Evolutionary conservation across 1,140 invertebrate genomes (phyloP).

Genomic region (Temnothorax nylanderi): DNA sequence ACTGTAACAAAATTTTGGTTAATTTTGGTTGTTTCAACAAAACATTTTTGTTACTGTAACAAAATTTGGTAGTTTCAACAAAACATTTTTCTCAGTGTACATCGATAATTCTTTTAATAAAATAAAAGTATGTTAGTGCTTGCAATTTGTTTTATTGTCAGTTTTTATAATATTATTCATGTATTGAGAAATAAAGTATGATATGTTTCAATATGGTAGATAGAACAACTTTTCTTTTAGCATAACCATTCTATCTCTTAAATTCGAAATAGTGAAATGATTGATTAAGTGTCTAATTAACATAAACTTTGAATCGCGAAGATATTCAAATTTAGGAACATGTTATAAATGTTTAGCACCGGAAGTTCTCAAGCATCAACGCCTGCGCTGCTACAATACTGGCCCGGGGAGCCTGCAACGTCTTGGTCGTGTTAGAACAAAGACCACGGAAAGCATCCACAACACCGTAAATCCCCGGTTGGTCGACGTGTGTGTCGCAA

Average conservation of each 20-base stretch:
- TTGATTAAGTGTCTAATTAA: not conserved
- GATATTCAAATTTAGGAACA: conserved; percentile 32
- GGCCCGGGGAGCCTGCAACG: conserved; percentile 12
- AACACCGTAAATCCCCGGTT: conserved; percentile 35
- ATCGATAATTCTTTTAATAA: not conserved
- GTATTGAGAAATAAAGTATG: not conserved
- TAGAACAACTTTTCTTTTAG: not conserved
- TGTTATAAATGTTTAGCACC: conserved; percentile 44
- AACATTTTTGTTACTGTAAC: no score
- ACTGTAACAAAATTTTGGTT: no score
- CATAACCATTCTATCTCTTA: not conserved
- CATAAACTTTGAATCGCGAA: conserved; percentile 5
- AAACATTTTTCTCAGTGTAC: no score
- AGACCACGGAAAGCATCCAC: conserved; percentile 49
- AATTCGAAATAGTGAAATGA: not conserved
- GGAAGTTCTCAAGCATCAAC: conserved; percentile 16
- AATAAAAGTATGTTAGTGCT: not conserved
- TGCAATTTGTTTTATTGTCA: not conserved
- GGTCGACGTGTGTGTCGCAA: conserved; percentile 61
- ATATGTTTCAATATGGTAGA: not conserved
- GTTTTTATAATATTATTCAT: not conserved
- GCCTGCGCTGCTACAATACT: conserved; percentile 22
- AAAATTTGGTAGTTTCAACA: no score
- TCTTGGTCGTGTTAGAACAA: conserved; percentile 59
- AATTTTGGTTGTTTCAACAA: no score